Conservation (phyloP, 2,113 vertebrate species). For the Crotalus viridis region DNA sequence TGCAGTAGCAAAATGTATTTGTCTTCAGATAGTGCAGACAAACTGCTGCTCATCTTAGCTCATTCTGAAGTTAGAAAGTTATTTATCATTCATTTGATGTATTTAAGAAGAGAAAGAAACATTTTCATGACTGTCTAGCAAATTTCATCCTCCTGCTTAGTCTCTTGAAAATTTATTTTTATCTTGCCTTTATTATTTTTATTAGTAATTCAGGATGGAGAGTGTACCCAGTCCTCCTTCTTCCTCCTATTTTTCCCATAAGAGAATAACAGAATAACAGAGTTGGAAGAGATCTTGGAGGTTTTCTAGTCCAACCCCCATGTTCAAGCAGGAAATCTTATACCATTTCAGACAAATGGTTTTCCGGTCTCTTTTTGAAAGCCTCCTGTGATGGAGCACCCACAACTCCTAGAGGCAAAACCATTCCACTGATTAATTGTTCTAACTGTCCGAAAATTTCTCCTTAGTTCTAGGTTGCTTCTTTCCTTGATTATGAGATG, state of each 20-base stretch:
- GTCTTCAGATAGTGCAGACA: background rate
- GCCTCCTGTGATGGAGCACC: background rate
- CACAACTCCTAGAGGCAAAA: background rate
- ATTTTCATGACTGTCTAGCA: background rate
- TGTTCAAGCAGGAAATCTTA: background rate
- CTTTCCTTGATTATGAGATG: background rate
- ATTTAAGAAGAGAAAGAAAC: background rate
- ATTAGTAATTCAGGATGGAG: too few relatives aligned
- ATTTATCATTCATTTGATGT: background rate
- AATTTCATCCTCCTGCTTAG: background rate
- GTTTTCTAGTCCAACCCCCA: background rate
- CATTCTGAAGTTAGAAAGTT: background rate
- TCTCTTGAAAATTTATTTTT: background rate
- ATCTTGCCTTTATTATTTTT: background rate
- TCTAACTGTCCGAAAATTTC: background rate
- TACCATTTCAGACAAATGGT: background rate
- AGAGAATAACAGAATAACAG: background rate
- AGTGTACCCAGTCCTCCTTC: background rate
- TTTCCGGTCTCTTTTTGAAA: background rate
- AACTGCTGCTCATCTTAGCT: background rate
- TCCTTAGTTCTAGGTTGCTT: background rate
- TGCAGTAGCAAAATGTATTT: background rate
- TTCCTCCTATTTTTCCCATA: background rate
- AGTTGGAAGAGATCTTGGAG: background rate
- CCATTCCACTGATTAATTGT: background rate